These are phyloP conservation scores for Cryptotis parvus DNA, from an alignment of 2,113 vertebrate genomes.

Conservation along the genomic window DNA sequence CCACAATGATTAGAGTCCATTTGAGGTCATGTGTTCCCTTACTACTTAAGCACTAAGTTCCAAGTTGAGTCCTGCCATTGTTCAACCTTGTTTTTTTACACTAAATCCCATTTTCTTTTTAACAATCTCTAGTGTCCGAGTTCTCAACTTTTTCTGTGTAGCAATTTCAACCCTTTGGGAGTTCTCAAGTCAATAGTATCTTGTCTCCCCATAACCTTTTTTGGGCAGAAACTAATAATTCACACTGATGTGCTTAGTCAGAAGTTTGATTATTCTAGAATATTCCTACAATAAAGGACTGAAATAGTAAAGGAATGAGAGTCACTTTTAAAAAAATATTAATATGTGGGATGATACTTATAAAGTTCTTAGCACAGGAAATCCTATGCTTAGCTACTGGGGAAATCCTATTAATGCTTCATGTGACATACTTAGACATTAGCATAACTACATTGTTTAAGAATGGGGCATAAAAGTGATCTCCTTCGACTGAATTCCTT, in stretches of 20 bases:
- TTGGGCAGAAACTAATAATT: not conserved
- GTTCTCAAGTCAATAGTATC: conserved; percentile 58
- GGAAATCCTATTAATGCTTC: not conserved
- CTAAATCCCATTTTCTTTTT: not conserved
- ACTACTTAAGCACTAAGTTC: conserved; percentile 11
- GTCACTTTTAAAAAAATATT: conserved; percentile 9
- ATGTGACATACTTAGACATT: not conserved
- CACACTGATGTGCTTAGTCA: conserved; percentile 4
- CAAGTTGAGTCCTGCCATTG: not conserved
- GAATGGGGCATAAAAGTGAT: not conserved
- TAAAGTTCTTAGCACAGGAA: not conserved
- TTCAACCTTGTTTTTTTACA: not conserved
- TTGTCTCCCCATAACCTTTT: rapidly evolving
- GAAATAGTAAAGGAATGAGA: not conserved
- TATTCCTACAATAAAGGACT: not conserved
- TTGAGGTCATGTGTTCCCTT: not conserved
- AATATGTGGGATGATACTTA: not conserved
- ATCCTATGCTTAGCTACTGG: not conserved
- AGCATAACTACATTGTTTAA: not conserved
- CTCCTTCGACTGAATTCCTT: not conserved
- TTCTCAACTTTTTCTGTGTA: conserved; percentile 51
- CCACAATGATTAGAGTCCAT: no score
- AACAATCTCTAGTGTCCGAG: not conserved
- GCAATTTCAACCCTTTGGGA: conserved; percentile 14
- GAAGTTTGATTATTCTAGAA: conserved; percentile 43